phyloP scores from a whole-genome alignment of 2,888 invertebrate species.

The Thumatha senex region DNA sequence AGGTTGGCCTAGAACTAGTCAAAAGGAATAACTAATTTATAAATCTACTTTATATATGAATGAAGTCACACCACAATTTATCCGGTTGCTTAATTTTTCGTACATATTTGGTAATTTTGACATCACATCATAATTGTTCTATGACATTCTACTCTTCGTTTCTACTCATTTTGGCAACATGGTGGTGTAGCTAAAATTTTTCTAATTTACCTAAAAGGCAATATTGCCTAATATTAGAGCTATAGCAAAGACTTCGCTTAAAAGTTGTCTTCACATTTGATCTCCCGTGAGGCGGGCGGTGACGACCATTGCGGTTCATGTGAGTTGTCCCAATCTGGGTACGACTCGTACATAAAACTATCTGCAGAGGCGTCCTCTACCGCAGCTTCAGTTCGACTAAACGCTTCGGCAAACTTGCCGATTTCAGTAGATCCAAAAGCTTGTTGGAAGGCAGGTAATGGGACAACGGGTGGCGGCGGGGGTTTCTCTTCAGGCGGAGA shows the following conservation, averaged over 20 bases:
- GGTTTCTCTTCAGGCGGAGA: conserved; percentile 65
- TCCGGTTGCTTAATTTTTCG: conserved; percentile 59
- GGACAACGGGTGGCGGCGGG: conserved; percentile 74
- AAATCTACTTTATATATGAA: conserved; percentile 61
- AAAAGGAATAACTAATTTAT: conserved; percentile 62
- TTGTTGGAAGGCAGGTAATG: conserved; percentile 92
- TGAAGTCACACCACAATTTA: conserved; percentile 76
- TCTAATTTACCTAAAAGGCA: conserved; percentile 76
- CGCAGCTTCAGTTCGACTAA: conserved; percentile 83
- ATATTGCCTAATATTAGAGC: conserved; percentile 62
- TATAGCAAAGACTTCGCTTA: conserved; percentile 56
- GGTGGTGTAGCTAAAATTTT: conserved; percentile 78
- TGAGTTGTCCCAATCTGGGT: conserved; percentile 71
- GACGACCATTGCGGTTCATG: conserved; percentile 70
- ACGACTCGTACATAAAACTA: conserved; percentile 68
- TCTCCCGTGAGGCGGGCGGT: conserved; percentile 65
- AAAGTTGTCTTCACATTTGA: conserved; percentile 79
- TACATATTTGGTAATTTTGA: conserved; percentile 68
- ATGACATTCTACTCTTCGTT: conserved; percentile 65
- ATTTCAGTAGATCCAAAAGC: conserved; percentile 94
- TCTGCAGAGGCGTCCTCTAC: conserved; percentile 65
- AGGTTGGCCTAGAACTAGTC: conserved; percentile 73
- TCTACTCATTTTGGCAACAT: conserved; percentile 80
- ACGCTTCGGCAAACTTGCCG: conserved; percentile 91
- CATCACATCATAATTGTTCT: conserved; percentile 75